Evolutionary conservation across 2,888 invertebrate genomes (phyloP).

Genomic region (Tubulanus polymorphus): DNA sequence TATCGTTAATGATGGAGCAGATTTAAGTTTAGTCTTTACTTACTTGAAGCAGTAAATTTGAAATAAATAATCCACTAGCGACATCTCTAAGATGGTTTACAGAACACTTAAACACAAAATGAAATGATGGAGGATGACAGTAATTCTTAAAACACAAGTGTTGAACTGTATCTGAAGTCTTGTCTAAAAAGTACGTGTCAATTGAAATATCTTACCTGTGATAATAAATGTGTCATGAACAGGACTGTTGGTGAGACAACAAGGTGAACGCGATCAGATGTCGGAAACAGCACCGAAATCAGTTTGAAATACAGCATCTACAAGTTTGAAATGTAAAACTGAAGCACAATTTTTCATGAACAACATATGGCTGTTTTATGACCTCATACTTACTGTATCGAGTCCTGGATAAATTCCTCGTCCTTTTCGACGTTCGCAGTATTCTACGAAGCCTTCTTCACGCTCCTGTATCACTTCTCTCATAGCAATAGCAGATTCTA

Average conservation of each 20-base stretch:
- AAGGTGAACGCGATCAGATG: conserved; percentile 85
- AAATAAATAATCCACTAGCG: conserved; percentile 54
- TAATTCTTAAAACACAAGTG: no score
- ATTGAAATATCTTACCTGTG: conserved; percentile 37
- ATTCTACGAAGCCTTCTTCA: conserved; percentile 62
- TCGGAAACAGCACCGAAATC: conserved; percentile 75
- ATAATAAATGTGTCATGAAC: conserved; percentile 73
- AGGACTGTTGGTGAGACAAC: conserved; percentile 79
- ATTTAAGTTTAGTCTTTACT: background rate
- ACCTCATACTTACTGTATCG: conserved; percentile 41
- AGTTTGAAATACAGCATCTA: conserved; percentile 76
- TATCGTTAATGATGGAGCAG: background rate
- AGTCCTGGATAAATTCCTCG: conserved; percentile 53
- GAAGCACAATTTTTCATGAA: background rate
- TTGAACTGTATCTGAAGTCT: no score
- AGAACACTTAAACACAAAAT: conserved; percentile 55
- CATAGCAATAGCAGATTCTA: conserved; percentile 65
- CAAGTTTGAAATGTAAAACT: conserved; percentile 21
- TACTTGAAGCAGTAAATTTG: background rate
- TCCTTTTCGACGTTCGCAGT: conserved; percentile 25
- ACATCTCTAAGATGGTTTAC: conserved; percentile 65
- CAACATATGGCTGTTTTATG: background rate
- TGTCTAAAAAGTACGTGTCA: no score
- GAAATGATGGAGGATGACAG: no score
- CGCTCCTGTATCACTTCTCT: conserved; percentile 71